Percentiles rank a stretch among this genome's conserved stretches.
Conservation (phyloP, 2,113 vertebrate species). For the Choloepus hoffmanni region DNA sequence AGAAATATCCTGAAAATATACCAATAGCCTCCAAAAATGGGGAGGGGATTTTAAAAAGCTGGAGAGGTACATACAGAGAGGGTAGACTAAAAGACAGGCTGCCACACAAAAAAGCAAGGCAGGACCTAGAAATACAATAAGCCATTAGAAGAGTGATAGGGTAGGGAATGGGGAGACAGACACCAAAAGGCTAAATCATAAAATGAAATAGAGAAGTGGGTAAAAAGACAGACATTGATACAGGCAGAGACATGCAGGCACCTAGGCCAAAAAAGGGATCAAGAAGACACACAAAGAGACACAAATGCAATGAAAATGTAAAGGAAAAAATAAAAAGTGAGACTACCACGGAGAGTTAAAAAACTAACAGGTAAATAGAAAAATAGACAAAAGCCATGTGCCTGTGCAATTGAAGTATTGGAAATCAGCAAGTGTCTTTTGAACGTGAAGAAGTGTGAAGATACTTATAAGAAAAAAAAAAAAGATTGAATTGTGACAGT, state of each 20-base stretch:
- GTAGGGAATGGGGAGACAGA: neutral
- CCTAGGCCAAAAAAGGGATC: neutral
- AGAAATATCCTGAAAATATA: neutral
- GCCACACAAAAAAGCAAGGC: neutral
- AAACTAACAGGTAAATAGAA: neutral
- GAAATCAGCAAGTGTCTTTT: slow-evolving; percentile 5
- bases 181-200: neutral
- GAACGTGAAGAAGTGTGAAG: neutral
- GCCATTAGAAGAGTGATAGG: neutral
- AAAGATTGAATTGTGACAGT: neutral
- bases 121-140: neutral
- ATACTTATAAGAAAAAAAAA: neutral
- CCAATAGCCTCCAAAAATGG: neutral
- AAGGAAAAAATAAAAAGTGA: neutral
- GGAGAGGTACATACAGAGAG: neutral
- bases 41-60: neutral
- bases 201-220: neutral
- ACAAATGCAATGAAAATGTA: neutral
- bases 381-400: neutral
- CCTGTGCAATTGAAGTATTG: neutral
- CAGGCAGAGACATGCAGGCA: neutral
- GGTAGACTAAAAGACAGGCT: neutral
- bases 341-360: neutral
- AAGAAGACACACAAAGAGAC: neutral
- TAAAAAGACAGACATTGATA: neutral